These are phyloP conservation scores for Adelognathus sp. DNA, from an alignment of 2,888 invertebrate genomes.

Conservation along the genomic window DNA sequence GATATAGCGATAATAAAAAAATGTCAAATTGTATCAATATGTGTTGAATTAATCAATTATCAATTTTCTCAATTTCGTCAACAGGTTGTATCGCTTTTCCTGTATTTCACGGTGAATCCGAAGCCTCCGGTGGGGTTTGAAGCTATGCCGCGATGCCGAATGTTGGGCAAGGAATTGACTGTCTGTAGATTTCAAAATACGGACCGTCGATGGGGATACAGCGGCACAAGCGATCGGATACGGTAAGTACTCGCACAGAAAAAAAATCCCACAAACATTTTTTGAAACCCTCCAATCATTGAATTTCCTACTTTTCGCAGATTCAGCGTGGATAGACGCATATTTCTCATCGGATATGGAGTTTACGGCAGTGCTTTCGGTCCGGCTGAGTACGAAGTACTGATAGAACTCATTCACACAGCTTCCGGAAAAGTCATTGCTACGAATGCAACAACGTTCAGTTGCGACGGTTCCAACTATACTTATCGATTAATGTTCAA, in stretches of 20 bases:
- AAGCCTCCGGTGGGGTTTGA: constrained; percentile 89
- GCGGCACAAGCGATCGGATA: constrained; percentile 91
- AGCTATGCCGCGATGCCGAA: constrained; percentile 88
- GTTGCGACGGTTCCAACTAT: constrained; percentile 89
- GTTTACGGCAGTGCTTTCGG: constrained; percentile 92
- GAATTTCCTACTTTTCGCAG: constrained; percentile 78
- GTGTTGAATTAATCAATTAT: neutral
- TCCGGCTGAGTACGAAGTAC: constrained; percentile 89
- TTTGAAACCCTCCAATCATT: neutral
- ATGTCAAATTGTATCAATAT: too few species aligned
- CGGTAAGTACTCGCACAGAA: constrained; percentile 81
- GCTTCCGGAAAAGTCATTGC: constrained; percentile 89
- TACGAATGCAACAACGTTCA: constrained; percentile 89
- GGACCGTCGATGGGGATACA: constrained; percentile 92
- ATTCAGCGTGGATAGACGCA: constrained; percentile 90
- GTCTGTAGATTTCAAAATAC: constrained; percentile 89
- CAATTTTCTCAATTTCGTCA: constrained; percentile 40
- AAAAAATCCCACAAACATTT: neutral
- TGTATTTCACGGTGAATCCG: constrained; percentile 89
- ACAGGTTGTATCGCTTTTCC: constrained; percentile 86
- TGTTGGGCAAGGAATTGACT: constrained; percentile 90
- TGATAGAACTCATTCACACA: constrained; percentile 89
- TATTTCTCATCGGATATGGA: constrained; percentile 93
- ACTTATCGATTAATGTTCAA: constrained; percentile 92
- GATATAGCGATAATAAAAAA: too few species aligned